Evolutionary conservation across 2,113 vertebrate genomes (phyloP).

Genomic region (Sinocyclocheilus maitianheensis): DNA sequence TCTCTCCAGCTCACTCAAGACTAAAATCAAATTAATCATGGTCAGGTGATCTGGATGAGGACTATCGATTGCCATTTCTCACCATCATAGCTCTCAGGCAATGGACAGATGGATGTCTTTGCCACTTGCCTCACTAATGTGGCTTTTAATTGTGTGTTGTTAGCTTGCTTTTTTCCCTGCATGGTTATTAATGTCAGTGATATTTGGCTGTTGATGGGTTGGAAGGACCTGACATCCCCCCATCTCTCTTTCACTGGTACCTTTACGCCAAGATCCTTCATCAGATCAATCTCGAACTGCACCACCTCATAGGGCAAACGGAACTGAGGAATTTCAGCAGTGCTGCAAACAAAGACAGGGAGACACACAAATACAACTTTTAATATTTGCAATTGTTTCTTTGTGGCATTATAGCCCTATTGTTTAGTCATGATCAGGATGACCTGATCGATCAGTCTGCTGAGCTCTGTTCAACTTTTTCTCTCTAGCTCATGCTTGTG

Average conservation of each 20-base stretch:
- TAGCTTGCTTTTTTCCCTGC: constrained; percentile 43
- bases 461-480: background rate
- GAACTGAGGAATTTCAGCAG: constrained; percentile 90
- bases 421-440: background rate
- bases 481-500: background rate
- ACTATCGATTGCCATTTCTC: constrained; percentile 87
- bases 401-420: background rate
- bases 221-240: constrained; percentile 54
- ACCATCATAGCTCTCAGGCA: constrained; percentile 83
- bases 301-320: constrained; percentile 85
- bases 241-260: constrained; percentile 56
- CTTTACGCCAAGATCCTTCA: constrained; percentile 90
- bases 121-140: constrained; percentile 71
- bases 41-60: constrained; percentile 83
- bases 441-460: background rate
- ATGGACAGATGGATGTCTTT: constrained; percentile 86
- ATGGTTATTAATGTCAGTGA: constrained; percentile 76
- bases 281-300: constrained; percentile 86
- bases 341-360: constrained; percentile 65
- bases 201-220: constrained; percentile 78
- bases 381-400: constrained; percentile 5
- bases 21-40: constrained; percentile 66
- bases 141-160: constrained; percentile 83
- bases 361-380: background rate
- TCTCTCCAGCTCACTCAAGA: constrained; percentile 32